Base-by-base conservation (phyloP, 2,888 invertebrate genomes). In the Fragum sueziense region DNA sequence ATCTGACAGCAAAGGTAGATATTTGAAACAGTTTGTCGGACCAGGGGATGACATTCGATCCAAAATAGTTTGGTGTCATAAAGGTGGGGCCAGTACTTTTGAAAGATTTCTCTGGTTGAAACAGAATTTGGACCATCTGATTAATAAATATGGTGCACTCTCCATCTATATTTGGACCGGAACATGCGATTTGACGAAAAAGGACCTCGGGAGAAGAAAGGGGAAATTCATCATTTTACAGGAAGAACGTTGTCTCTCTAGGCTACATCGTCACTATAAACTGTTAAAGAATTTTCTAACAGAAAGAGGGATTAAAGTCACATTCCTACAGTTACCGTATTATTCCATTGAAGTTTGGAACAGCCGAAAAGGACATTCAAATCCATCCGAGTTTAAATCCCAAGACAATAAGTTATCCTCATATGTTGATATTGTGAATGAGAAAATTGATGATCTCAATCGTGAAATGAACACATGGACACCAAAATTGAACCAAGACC, bases 401-500 rank as follows among this genome's bases (percentile, higher is more conserved):
- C n/a, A 57, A 9, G 57, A 57, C 57, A 57, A 57, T 11, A 17
- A 9, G 11, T n/a, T 57, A 7, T 17, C 7, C 57, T 17, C 11
- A 57, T 17, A 7, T 57, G 25, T 57, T 7, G 22, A 57, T 22
- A 17, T 17, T 57, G 57, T 22, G 25, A 57, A 41, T 17, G 17
- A 41, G 17, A 11, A 41, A 9, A 41, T 41, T 41, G 41, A 41
- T 41, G 17, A 17, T 41, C 17, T 41, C 11, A 41, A 41, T 41
- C 9, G 22, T 57, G 57, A 29, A 9, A 27, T 31, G 29, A 29
- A 29, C 9, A 29, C 31, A 17, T 62, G n/a, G 27, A 27, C 62
- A 11, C 62, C 62, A 29, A 69, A 69, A 51, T 31, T 70, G 17
- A 70, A 70, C 33, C 31, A 70, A 54, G 70, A 70, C 54, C n/a